Conservation (phyloP, 2,888 invertebrate species). For the Stratiomys singularior region DNA sequence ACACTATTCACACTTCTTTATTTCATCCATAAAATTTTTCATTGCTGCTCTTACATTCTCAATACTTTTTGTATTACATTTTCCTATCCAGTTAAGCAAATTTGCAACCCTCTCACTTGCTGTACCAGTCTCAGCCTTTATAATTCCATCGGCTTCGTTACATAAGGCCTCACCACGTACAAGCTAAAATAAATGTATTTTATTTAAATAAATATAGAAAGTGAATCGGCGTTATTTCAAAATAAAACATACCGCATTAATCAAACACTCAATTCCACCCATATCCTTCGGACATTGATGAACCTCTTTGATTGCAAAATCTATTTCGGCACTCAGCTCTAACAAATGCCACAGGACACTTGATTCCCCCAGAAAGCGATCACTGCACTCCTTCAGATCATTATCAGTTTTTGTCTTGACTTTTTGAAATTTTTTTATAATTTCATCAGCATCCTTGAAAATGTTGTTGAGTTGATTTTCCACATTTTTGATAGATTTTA, state of each 20-base stretch:
- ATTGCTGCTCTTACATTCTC: not conserved
- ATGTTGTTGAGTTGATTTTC: not conserved
- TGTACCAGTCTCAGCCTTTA: not conserved
- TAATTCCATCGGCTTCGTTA: slow-evolving; percentile 8
- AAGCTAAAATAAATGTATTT: not conserved
- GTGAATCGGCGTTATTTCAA: not conserved
- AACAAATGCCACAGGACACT: slow-evolving; percentile 17
- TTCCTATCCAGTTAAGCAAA: slow-evolving; percentile 12
- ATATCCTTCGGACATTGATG: not conserved
- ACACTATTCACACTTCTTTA: not conserved
- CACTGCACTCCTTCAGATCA: not conserved
- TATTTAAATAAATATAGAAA: not conserved
- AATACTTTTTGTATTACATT: slow-evolving; percentile 8
- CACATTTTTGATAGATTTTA: not conserved
- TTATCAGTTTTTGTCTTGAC: not conserved
- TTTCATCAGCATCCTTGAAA: not conserved
- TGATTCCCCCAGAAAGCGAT: slow-evolving; percentile 15
- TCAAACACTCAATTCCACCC: slow-evolving; percentile 23
- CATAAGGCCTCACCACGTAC: slow-evolving; percentile 4
- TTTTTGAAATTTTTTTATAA: not conserved
- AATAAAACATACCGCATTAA: slow-evolving; percentile 28
- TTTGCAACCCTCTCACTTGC: not conserved
- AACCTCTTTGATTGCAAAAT: not conserved
- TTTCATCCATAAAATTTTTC: not conserved
- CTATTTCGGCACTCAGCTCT: not conserved